phyloP scores from a whole-genome alignment of 1,140 invertebrate species.

The Reticulitermes speratus region DNA sequence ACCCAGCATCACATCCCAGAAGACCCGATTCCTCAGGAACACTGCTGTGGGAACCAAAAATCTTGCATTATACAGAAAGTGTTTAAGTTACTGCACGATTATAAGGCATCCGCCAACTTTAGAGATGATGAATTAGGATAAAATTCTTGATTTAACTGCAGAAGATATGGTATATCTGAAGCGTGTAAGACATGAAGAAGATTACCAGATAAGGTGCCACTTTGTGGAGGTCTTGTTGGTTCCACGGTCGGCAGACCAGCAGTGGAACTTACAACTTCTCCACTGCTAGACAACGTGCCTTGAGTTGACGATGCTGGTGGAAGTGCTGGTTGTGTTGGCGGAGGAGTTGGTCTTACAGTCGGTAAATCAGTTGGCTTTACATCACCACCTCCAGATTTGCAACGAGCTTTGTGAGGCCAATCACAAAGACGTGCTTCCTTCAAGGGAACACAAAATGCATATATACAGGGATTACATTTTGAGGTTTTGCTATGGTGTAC shows the following conservation, averaged over 20 bases:
- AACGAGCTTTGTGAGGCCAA: slow-evolving; percentile 73
- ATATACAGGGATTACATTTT: too few relatives aligned
- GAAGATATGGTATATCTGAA: too few relatives aligned
- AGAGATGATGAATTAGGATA: too few relatives aligned
- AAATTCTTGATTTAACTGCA: too few relatives aligned
- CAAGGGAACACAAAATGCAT: background rate
- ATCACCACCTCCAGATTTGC: slow-evolving; percentile 44
- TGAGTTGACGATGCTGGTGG: slow-evolving; percentile 30
- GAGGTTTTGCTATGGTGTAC: too few relatives aligned
- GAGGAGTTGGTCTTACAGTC: slow-evolving; percentile 39
- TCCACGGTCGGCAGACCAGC: background rate
- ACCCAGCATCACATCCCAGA: too few relatives aligned
- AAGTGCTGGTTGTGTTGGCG: slow-evolving; percentile 35
- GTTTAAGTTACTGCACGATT: too few relatives aligned
- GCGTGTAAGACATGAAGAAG: too few relatives aligned
- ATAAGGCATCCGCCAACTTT: too few relatives aligned
- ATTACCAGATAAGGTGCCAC: background rate
- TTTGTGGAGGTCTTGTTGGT: background rate
- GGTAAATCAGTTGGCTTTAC: slow-evolving; percentile 31
- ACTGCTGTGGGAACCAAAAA: too few relatives aligned
- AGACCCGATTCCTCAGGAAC: too few relatives aligned
- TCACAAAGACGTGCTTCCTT: slow-evolving; percentile 65
- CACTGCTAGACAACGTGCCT: background rate
- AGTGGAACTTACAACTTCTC: background rate
- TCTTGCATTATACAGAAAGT: too few relatives aligned